Percentiles rank a stretch among this genome's conserved stretches.
Evolutionary conservation across 2,113 vertebrate genomes (phyloP).

Genomic region (Eidolon helvum): DNA sequence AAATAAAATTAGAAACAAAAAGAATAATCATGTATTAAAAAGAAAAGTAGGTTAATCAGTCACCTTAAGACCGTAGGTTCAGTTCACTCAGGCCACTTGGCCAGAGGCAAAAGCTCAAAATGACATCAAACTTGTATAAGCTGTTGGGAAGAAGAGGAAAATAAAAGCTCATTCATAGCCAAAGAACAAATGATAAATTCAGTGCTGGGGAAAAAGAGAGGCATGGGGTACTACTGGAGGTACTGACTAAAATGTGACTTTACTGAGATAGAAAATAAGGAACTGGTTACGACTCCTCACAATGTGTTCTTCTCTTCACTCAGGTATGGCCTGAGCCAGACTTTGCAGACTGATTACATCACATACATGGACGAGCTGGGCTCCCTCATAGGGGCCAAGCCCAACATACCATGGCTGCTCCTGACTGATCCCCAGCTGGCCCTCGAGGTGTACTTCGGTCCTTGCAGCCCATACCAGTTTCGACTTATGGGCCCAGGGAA

Average conservation of each 20-base stretch:
- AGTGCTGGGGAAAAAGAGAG: neutral
- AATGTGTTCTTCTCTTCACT: neutral
- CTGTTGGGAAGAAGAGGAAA: neutral
- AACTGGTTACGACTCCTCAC: neutral
- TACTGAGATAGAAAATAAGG: neutral
- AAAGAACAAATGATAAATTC: neutral
- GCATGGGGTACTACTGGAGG: rapidly evolving
- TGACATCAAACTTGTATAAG: neutral
- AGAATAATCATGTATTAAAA: neutral
- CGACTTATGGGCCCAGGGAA: slow-evolving; percentile 84
- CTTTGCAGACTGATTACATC: slow-evolving; percentile 85
- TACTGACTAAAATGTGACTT: neutral
- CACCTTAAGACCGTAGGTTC: neutral
- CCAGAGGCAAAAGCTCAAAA: neutral
- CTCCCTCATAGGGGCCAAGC: slow-evolving; percentile 81
- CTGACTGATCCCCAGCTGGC: slow-evolving; percentile 85
- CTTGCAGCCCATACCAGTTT: slow-evolving; percentile 87
- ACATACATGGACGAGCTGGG: slow-evolving; percentile 87
- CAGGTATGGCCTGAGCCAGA: slow-evolving; percentile 75
- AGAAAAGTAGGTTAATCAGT: neutral
- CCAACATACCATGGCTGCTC: slow-evolving; percentile 83
- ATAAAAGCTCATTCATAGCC: neutral
- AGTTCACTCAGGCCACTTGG: neutral
- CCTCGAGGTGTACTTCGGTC: slow-evolving; percentile 84
- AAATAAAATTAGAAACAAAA: neutral